These are phyloP conservation scores for Chiridota heheva DNA, from an alignment of 35 echinoderm and acorn worm species.

Conservation along the genomic window DNA sequence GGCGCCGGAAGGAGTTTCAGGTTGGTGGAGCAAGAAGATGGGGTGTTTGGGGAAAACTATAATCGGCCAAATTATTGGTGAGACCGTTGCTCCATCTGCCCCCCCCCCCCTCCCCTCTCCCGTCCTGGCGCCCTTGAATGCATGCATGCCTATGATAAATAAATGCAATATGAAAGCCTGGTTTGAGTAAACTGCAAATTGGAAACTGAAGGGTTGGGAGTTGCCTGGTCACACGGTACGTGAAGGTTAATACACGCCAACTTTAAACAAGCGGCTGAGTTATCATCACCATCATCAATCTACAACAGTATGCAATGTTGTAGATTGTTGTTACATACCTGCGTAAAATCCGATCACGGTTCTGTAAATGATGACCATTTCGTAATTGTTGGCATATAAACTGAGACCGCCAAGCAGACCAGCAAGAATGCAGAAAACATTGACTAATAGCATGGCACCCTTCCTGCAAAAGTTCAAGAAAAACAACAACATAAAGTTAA, in stretches of 20 bases:
- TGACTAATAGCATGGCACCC: constrained; percentile 68
- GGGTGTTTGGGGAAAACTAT: no score
- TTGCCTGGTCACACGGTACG: neutral
- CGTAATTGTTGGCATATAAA: constrained; percentile 74
- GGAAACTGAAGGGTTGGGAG: no score
- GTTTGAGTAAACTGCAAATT: no score
- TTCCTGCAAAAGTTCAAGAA: constrained; percentile 44
- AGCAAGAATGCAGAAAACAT: constrained; percentile 78
- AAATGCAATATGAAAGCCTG: no score
- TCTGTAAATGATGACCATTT: constrained; percentile 85
- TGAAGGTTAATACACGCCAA: neutral
- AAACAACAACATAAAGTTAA: neutral
- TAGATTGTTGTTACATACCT: constrained; percentile 44
- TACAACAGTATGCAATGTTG: neutral
- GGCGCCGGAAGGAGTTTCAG: no score
- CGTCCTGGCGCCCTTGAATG: no score
- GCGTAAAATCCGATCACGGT: constrained; percentile 78
- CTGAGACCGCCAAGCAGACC: constrained; percentile 74
- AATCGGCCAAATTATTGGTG: no score
- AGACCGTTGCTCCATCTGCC: no score
- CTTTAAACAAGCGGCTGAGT: neutral
- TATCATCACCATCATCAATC: neutral
- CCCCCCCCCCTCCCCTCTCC: no score
- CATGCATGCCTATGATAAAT: no score
- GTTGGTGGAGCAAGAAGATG: no score